Evolutionary conservation across 2,797 vertebrate genomes (phyloP).

Genomic region (Chelidonichthys spinosus): DNA sequence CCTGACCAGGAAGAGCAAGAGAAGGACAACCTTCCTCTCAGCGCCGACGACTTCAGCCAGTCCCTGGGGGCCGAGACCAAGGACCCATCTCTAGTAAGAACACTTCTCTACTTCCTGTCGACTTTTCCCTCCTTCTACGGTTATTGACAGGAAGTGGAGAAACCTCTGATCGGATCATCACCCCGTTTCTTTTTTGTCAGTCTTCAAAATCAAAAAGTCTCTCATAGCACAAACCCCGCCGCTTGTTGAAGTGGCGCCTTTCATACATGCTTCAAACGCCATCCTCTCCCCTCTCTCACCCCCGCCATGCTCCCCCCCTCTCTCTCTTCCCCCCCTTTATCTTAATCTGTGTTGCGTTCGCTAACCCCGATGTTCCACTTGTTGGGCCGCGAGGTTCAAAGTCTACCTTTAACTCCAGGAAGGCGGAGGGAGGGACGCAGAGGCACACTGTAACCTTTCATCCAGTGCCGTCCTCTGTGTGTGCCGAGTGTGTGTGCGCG

Average conservation of each 20-base stretch:
- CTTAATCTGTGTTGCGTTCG: conserved; percentile 49
- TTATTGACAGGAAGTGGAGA: background rate
- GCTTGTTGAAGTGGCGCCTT: conserved; percentile 44
- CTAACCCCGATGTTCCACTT: conserved; percentile 61
- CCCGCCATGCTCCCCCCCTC: background rate
- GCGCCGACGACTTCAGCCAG: conserved; percentile 79
- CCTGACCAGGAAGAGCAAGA: conserved; percentile 81
- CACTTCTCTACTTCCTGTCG: conserved; percentile 7
- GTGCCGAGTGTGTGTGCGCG: background rate
- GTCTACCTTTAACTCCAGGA: conserved; percentile 56
- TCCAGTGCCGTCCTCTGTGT: conserved; percentile 12
- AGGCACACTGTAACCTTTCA: conserved; percentile 54
- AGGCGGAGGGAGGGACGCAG: conserved; percentile 38
- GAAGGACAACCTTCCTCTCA: conserved; percentile 78
- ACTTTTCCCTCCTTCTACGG: background rate
- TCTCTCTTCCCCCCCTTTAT: background rate
- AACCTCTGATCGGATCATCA: conserved; percentile 6
- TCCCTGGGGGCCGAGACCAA: conserved; percentile 87
- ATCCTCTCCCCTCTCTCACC: background rate
- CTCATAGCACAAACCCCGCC: conserved; percentile 1
- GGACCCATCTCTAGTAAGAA: conserved; percentile 95
- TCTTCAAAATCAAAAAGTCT: conserved; percentile 30
- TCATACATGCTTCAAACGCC: conserved; percentile 54
- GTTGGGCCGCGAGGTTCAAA: conserved; percentile 55
- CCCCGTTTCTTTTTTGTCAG: conserved; percentile 8